Base-by-base conservation (phyloP, 2,888 invertebrate species). In the Apamea crenata region DNA sequence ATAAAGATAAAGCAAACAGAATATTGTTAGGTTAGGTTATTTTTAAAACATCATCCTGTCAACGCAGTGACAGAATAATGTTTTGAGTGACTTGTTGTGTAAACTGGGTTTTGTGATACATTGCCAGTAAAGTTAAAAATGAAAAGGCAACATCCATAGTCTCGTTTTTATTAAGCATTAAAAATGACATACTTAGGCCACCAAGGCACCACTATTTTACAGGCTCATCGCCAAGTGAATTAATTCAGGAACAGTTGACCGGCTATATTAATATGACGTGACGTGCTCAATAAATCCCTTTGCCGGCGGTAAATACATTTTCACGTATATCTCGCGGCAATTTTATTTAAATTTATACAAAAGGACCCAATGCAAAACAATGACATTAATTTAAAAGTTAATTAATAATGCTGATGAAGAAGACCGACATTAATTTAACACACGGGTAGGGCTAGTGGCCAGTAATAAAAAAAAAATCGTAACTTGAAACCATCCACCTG, bases 281-380 rank as follows among this genome's bases (percentile, higher is more conserved):
- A 69, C 36, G 50, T 69, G 65, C 65, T 75, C 68, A 65, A 77
- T 82, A 69, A 82, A 82, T 69, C 36, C 53, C 29, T 77, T 68
- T 65, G 32, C 36, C 74, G 1, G 40, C 40, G 67, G 72, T 71
- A 81, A 77, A 77, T 81, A 77, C 14, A 83, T 70, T 85, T 65
- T 61, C 72, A 61, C 63, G 63, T 36, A 50, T 53, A 61, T 59
- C 29, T 63, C 50, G n/a, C 47, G 56, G 69, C n/a, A 5, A 72
- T 67, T 74, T 72, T 36, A 68, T 85, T 71, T 56, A n/a, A 77
- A 67, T 77, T 74, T 66, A 74, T 16, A 67, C 40, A 32, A 63
- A 63, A 77, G 21, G 21, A 16, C 2, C 56, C 18, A 40, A 36
- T 70, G 25, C 29, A 70, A 44, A 63, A 59, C 44, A 36, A 69